Evolutionary conservation across 2,888 invertebrate species (phyloP).

Genomic region (Philhelius pedissequus): DNA sequence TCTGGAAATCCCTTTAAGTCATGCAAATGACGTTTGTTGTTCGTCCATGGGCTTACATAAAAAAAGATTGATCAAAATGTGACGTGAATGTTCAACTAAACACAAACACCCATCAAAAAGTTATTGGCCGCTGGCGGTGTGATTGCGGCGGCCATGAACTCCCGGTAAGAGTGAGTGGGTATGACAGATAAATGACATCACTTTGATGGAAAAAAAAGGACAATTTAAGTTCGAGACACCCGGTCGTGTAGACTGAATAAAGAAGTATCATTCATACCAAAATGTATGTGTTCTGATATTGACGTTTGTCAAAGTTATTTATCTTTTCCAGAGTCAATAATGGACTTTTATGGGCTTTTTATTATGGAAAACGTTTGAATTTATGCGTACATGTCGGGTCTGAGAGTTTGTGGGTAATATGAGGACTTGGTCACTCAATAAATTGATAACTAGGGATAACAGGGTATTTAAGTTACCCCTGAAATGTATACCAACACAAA

Average conservation of each 20-base stretch:
- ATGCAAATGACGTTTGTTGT: constrained; percentile 41
- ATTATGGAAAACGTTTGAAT: constrained; percentile 64
- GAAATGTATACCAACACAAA: background rate
- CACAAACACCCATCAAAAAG: constrained; percentile 40
- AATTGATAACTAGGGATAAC: constrained; percentile 65
- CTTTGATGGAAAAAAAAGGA: constrained; percentile 23
- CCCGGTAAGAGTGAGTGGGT: background rate
- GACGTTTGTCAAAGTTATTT: constrained; percentile 61
- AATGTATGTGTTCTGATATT: constrained; percentile 2
- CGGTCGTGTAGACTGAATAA: background rate
- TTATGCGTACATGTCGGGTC: constrained; percentile 52
- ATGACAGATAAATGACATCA: constrained; percentile 41
- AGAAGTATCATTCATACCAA: background rate
- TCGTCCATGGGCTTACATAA: background rate
- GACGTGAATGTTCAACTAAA: constrained; percentile 37
- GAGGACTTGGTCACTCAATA: constrained; percentile 62
- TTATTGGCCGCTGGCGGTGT: background rate
- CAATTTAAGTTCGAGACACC: background rate
- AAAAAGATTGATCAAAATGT: constrained; percentile 51
- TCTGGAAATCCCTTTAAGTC: constrained; percentile 34
- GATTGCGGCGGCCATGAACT: background rate
- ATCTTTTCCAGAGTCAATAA: constrained; percentile 59
- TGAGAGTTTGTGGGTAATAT: constrained; percentile 1
- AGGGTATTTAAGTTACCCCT: constrained; percentile 48
- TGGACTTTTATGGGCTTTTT: constrained; percentile 61